Percentiles rank a stretch among this genome's conserved stretches.
Conservation (phyloP, 2,797 vertebrate genomes). For the Aythya fuligula region DNA sequence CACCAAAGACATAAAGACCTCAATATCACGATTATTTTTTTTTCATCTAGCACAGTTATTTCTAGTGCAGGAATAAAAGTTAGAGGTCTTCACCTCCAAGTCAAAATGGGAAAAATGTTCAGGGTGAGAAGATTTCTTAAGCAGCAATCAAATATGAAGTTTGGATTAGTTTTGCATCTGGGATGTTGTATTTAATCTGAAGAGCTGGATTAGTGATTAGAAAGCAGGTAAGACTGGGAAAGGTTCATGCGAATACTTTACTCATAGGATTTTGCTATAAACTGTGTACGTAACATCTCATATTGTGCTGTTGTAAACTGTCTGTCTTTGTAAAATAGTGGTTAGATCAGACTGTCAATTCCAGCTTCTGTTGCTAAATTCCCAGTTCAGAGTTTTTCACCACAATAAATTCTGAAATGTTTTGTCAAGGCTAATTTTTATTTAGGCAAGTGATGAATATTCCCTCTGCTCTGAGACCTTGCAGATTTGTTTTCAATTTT, state of each 20-base stretch:
- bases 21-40: background rate
- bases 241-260: background rate
- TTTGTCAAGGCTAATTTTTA: constrained; percentile 32
- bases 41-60: background rate
- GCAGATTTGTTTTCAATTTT: constrained; percentile 54
- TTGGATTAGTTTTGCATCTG: background rate
- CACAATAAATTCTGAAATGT: constrained; percentile 25
- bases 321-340: background rate
- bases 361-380: background rate
- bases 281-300: background rate
- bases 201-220: background rate
- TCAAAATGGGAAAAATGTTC: constrained; percentile 5
- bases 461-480: background rate
- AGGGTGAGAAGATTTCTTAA: background rate
- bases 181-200: background rate
- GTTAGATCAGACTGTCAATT: background rate
- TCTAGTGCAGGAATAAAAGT: background rate
- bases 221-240: background rate
- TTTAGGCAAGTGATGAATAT: constrained; percentile 1
- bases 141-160: background rate
- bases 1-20: background rate
- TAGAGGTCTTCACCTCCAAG: background rate
- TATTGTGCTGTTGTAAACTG: background rate
- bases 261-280: background rate
- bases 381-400: background rate